phyloP scores from a whole-genome alignment of 2,888 invertebrate genomes.

The Caenorhabditis zanzibari region DNA sequence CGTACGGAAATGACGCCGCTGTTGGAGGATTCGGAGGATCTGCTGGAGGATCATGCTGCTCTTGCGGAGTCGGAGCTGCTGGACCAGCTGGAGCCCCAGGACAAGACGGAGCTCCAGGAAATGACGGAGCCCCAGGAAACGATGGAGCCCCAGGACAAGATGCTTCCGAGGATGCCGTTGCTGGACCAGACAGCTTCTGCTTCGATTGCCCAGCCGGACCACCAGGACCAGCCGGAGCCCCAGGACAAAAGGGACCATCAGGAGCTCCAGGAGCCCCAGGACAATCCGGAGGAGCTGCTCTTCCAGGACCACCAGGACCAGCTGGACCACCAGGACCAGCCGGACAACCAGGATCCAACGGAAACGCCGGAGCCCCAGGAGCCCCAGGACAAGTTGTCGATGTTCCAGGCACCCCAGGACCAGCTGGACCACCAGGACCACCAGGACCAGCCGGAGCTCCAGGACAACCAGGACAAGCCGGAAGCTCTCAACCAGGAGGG shows the following conservation, averaged over 20 bases:
- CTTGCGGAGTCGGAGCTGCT: constrained; percentile 72
- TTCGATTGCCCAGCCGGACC: constrained; percentile 74
- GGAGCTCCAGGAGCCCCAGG: constrained; percentile 73
- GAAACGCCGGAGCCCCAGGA: constrained; percentile 72
- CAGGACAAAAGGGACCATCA: constrained; percentile 73
- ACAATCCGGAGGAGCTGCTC: constrained; percentile 61
- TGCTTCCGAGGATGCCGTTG: constrained; percentile 64
- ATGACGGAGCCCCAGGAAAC: constrained; percentile 74
- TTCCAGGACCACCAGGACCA: constrained; percentile 70
- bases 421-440: constrained; percentile 75
- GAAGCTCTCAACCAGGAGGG: constrained; percentile 74
- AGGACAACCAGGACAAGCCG: constrained; percentile 74
- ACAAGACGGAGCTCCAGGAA: constrained; percentile 74
- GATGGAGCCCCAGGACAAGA: constrained; percentile 73
- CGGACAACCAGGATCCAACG: constrained; percentile 72
- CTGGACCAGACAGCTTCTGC: constrained; percentile 72
- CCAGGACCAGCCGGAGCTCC: constrained; percentile 74
- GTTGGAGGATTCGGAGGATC: constrained; percentile 67
- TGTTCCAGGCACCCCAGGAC: constrained; percentile 72
- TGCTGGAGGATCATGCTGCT: constrained; percentile 71
- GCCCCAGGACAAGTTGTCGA: constrained; percentile 68
- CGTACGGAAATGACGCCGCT: constrained; percentile 64
- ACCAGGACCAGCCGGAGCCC: constrained; percentile 69
- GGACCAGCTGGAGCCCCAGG: constrained; percentile 73
- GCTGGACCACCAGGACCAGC: constrained; percentile 65